A percentile compares a stretch with the other conserved stretches of the same genome.
Evolutionary conservation across 1,140 invertebrate species (phyloP).

Genomic region (Heliconius hewitsoni): DNA sequence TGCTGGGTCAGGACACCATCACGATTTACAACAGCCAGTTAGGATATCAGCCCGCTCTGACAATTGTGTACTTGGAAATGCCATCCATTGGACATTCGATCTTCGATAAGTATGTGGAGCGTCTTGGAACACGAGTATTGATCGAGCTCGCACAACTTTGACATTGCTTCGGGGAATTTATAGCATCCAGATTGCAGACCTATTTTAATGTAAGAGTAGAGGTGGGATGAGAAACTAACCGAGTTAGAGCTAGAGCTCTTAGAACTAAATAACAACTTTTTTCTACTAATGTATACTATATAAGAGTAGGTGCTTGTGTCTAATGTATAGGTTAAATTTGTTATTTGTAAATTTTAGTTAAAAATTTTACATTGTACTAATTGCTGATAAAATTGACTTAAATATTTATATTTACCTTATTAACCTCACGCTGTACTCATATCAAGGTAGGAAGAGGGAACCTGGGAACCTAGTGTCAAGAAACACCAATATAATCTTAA

Average conservation of each 20-base stretch:
- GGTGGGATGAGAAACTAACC: background rate
- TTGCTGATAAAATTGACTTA: no score
- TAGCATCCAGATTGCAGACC: slow-evolving; percentile 1
- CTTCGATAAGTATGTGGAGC: slow-evolving; percentile 26
- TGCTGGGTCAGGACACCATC: slow-evolving; percentile 63
- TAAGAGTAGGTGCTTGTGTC: no score
- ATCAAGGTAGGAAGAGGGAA: no score
- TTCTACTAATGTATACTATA: no score
- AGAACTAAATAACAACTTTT: no score
- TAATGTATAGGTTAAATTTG: no score
- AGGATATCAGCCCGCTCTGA: slow-evolving; percentile 14
- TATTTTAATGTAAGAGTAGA: slow-evolving; percentile 14
- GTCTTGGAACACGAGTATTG: slow-evolving; percentile 30
- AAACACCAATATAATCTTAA: no score
- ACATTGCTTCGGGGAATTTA: slow-evolving; percentile 26
- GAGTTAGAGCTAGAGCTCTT: background rate
- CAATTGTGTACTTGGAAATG: slow-evolving; percentile 35
- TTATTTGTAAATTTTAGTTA: no score
- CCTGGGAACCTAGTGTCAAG: no score
- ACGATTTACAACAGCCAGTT: slow-evolving; percentile 63
- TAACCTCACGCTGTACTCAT: no score
- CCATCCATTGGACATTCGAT: slow-evolving; percentile 32
- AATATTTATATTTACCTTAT: no score
- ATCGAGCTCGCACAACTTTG: slow-evolving; percentile 26
- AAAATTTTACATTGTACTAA: no score